Percentiles rank a stretch among this genome's conserved stretches.
Evolutionary conservation across 2,113 vertebrate genomes (phyloP).

Genomic region (Dasyprocta punctata): DNA sequence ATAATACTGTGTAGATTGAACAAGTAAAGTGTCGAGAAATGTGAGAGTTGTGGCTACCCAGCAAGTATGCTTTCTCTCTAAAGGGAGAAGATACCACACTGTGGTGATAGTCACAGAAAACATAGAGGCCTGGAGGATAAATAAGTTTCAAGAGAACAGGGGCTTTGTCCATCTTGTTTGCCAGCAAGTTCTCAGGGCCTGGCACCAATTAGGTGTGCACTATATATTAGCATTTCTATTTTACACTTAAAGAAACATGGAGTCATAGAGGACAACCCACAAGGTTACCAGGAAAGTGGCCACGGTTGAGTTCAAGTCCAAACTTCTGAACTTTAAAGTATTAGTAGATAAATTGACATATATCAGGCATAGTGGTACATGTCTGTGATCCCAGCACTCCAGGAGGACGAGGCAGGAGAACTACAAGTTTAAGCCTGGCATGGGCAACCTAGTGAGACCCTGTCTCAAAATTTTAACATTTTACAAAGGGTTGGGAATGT

Average conservation of each 20-base stretch:
- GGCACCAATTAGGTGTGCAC: background rate
- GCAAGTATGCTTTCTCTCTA: background rate
- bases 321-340: slow-evolving; percentile 6
- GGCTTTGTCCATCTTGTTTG: background rate
- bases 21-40: background rate
- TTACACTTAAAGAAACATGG: background rate
- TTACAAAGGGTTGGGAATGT: background rate
- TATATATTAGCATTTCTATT: background rate
- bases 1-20: background rate
- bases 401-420: background rate
- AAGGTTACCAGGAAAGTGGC: background rate
- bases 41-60: background rate
- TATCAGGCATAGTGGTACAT: background rate
- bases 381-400: background rate
- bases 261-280: background rate
- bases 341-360: background rate
- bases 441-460: background rate
- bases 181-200: background rate
- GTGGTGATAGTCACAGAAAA: background rate
- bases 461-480: background rate
- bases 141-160: background rate
- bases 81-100: background rate
- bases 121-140: background rate
- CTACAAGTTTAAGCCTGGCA: background rate
- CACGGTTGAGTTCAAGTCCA: background rate